A percentile compares a stretch with the other conserved stretches of the same genome.
These are phyloP conservation scores for Gallinago jamesoni DNA, from an alignment of 2,113 vertebrate species.

Conservation along the genomic window DNA sequence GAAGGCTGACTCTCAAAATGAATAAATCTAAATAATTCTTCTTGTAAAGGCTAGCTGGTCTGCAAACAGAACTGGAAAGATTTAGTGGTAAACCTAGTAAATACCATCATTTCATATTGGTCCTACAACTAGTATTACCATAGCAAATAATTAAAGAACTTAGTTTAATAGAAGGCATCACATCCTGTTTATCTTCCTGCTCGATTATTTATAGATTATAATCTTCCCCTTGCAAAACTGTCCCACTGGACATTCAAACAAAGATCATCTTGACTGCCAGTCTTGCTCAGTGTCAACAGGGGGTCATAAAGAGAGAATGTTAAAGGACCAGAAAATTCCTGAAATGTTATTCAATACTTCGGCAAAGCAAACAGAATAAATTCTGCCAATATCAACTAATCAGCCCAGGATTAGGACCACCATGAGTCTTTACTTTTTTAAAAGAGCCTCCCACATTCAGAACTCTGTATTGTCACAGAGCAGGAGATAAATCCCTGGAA, in stretches of 20 bases:
- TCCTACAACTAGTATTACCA: neutral
- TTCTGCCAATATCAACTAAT: neutral
- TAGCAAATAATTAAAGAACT: slow-evolving; percentile 5
- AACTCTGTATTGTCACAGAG: neutral
- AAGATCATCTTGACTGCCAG: neutral
- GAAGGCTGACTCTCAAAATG: neutral
- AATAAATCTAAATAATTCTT: neutral
- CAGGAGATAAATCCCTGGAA: neutral
- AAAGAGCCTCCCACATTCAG: neutral
- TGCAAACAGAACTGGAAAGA: neutral
- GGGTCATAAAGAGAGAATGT: neutral
- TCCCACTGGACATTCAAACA: neutral
- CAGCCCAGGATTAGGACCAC: neutral
- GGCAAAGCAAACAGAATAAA: neutral
- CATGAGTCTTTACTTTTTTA: neutral
- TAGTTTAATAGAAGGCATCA: neutral
- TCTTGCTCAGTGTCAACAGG: slow-evolving; percentile 1
- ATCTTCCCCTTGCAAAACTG: slow-evolving; percentile 1
- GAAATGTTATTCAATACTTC: neutral
- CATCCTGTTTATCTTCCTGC: slow-evolving; percentile 39
- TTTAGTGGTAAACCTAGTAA: neutral
- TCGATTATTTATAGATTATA: slow-evolving; percentile 9
- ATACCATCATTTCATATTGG: neutral
- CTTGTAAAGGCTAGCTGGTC: neutral
- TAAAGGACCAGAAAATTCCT: slow-evolving; percentile 24